Percentiles rank a stretch among this genome's conserved stretches.
These are phyloP conservation scores for Brachyptera risi DNA, from an alignment of 2,888 invertebrate species.

Conservation along the genomic window DNA sequence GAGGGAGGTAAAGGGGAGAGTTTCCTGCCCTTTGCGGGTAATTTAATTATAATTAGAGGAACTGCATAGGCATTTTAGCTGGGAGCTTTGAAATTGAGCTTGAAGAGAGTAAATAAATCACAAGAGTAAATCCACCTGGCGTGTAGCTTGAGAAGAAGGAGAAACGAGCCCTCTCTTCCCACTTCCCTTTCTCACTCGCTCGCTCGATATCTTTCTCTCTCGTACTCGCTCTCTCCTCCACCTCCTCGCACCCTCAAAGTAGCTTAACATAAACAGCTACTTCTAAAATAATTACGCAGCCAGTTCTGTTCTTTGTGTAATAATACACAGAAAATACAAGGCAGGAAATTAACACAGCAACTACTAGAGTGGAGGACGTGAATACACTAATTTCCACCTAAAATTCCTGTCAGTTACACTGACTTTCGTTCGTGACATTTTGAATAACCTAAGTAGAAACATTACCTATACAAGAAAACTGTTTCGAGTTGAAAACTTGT, in stretches of 20 bases:
- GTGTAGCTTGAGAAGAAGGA: constrained; percentile 22
- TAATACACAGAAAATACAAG: constrained; percentile 19
- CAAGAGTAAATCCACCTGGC: constrained; percentile 29
- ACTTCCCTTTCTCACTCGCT: too few relatives aligned
- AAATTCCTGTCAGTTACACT: constrained; percentile 22
- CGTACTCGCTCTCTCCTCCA: not conserved
- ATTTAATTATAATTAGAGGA: constrained; percentile 35
- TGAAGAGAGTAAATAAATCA: constrained; percentile 36
- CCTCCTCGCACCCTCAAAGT: constrained; percentile 3
- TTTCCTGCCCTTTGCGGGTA: constrained; percentile 33
- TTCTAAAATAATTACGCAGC: constrained; percentile 21
- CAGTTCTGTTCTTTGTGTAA: constrained; percentile 20
- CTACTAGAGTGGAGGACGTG: not conserved
- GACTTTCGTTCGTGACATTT: constrained; percentile 9
- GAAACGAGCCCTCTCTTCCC: constrained; percentile 10
- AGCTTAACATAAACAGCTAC: constrained; percentile 23
- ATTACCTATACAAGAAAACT: not conserved
- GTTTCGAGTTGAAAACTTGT: too few relatives aligned
- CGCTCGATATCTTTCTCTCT: too few relatives aligned
- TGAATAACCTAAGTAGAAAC: not conserved
- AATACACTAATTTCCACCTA: constrained; percentile 18
- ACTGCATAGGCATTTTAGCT: constrained; percentile 27
- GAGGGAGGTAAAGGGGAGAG: not conserved
- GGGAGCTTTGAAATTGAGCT: constrained; percentile 34
- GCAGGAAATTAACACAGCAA: constrained; percentile 19